Evolutionary conservation across 1,140 invertebrate species (phyloP).

Genomic region (Pachyrhynchus sulphureomaculatus): DNA sequence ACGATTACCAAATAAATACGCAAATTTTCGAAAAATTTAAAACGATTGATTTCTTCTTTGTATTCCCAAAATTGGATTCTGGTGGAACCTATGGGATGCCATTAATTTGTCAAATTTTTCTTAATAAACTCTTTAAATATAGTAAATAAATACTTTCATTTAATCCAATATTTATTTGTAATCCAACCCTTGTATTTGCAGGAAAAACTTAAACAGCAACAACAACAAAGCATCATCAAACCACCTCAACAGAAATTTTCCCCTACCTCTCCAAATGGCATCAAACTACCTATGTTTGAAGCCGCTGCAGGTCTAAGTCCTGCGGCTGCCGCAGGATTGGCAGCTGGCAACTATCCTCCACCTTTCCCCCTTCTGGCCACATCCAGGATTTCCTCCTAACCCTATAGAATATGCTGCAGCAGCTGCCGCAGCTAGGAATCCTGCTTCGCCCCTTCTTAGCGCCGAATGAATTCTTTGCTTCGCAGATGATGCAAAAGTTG

Average conservation of each 20-base stretch:
- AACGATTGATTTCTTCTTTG: no score
- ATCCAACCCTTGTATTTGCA: no score
- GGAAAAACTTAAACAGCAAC: constrained; percentile 46
- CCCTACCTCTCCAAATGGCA: constrained; percentile 64
- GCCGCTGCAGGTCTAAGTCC: constrained; percentile 17
- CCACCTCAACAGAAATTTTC: constrained; percentile 63
- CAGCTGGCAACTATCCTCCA: constrained; percentile 52
- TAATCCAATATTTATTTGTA: no score
- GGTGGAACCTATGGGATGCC: no score
- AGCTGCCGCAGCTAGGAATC: constrained; percentile 35
- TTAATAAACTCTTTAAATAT: no score
- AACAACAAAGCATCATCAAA: constrained; percentile 55
- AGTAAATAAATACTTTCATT: no score
- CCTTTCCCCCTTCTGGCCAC: constrained; percentile 67
- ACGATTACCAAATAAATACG: no score
- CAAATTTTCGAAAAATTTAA: no score
- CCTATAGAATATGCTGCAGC: constrained; percentile 55
- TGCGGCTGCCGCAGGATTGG: constrained; percentile 11
- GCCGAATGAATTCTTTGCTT: constrained; percentile 70
- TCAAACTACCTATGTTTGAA: constrained; percentile 69
- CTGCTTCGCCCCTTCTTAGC: constrained; percentile 54
- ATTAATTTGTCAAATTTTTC: no score
- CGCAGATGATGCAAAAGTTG: constrained; percentile 77
- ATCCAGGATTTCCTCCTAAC: constrained; percentile 54
- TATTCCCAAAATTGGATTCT: no score